phyloP scores from a whole-genome alignment of 2,797 vertebrate species.

The Petrocephalus sullivani region DNA sequence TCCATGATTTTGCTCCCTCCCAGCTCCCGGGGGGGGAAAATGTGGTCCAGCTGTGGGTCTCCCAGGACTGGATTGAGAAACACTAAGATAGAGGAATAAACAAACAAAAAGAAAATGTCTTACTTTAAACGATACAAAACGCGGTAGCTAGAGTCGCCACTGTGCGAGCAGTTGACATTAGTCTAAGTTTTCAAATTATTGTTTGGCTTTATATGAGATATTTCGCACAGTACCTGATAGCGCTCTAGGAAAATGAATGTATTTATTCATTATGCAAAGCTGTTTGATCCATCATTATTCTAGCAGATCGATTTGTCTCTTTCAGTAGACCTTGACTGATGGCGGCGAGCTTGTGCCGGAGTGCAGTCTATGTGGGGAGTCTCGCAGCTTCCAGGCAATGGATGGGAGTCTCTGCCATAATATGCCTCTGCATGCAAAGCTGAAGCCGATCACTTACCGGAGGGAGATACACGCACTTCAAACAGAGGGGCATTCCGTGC shows the following conservation, averaged over 20 bases:
- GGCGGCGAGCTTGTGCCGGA: constrained; percentile 24
- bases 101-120: not conserved
- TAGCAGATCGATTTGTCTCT: constrained; percentile 25
- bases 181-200: not conserved
- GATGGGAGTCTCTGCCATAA: constrained; percentile 61
- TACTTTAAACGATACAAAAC: not conserved
- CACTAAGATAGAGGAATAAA: not conserved
- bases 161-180: not conserved
- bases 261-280: not conserved
- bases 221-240: not conserved
- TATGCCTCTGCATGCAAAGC: constrained; percentile 62
- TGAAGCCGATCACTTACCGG: constrained; percentile 65
- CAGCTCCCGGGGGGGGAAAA: not conserved
- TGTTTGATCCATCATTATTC: constrained; percentile 12
- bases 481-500: constrained; percentile 51
- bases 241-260: not conserved
- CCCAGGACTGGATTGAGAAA: not conserved
- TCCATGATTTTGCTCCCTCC: not conserved
- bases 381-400: constrained; percentile 18
- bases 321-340: constrained; percentile 31
- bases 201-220: not conserved
- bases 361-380: constrained; percentile 3
- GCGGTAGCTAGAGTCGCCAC: not conserved
- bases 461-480: constrained; percentile 68
- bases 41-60: not conserved